Evolutionary conservation across 2,888 invertebrate genomes (phyloP).

Genomic region (Temnothorax ravouxi): DNA sequence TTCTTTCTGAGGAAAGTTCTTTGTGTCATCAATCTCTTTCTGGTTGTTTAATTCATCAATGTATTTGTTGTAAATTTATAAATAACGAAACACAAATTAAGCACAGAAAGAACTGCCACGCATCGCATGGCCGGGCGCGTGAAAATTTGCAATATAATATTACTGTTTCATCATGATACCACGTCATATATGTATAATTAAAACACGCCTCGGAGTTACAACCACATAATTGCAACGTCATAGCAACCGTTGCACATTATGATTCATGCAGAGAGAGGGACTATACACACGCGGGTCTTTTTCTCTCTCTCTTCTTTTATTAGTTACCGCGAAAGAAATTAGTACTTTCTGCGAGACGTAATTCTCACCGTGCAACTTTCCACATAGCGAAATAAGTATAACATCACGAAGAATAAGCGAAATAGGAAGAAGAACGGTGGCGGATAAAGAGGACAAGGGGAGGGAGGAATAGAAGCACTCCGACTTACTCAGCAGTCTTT

Average conservation of each 20-base stretch:
- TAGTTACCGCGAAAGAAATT: conserved; percentile 36
- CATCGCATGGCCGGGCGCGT: conserved; percentile 18
- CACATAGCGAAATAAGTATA: conserved; percentile 24
- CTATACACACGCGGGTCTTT: conserved; percentile 19
- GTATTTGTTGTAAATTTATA: conserved; percentile 1
- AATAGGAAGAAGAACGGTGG: conserved; percentile 1
- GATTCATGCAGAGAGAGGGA: conserved; percentile 12
- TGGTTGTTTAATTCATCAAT: conserved; percentile 17
- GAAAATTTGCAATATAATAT: conserved; percentile 46
- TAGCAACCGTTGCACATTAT: conserved; percentile 39
- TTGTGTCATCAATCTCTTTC: not conserved
- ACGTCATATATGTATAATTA: conserved; percentile 47
- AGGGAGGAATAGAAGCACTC: conserved; percentile 20
- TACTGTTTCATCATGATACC: conserved; percentile 39
- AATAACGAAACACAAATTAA: conserved; percentile 24
- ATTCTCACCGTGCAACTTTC: conserved; percentile 9
- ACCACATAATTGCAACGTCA: conserved; percentile 45
- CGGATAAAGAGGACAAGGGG: not conserved
- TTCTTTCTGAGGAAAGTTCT: not conserved
- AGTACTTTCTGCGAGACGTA: conserved; percentile 34
- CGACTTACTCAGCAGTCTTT: conserved; percentile 34
- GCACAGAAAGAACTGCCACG: conserved; percentile 4
- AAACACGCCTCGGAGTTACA: conserved; percentile 43
- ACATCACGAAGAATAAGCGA: not conserved
- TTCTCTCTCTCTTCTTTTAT: not conserved